phyloP scores from a whole-genome alignment of 2,888 invertebrate genomes.

The Strigamia transsilvanica region DNA sequence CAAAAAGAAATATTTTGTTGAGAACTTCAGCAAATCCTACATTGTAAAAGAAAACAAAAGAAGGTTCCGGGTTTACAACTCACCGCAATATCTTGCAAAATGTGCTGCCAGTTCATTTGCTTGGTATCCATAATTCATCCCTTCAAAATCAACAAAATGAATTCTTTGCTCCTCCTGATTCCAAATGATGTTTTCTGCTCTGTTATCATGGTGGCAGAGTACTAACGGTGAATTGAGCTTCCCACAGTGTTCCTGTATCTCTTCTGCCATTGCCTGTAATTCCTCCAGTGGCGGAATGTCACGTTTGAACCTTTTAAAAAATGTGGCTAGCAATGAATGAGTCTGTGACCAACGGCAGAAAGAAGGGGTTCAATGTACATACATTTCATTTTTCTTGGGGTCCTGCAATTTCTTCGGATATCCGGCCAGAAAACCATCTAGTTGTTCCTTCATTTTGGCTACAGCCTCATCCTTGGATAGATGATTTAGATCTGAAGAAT shows the following conservation, averaged over 20 bases:
- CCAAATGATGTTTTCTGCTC: conserved; percentile 51
- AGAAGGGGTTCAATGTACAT: background rate
- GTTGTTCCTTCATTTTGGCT: background rate
- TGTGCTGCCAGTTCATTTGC: conserved; percentile 8
- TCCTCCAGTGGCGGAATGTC: conserved; percentile 11
- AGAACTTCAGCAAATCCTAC: background rate
- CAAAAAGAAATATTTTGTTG: background rate
- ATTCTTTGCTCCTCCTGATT: conserved; percentile 6
- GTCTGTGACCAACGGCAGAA: too few relatives aligned
- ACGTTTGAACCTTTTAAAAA: background rate
- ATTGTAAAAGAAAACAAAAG: too few relatives aligned
- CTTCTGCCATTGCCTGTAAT: background rate
- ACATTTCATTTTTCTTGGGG: background rate
- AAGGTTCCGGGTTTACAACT: background rate
- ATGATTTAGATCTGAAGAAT: background rate
- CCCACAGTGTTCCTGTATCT: too few relatives aligned
- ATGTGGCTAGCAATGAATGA: too few relatives aligned
- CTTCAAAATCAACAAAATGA: conserved; percentile 51
- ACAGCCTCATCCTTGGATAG: background rate
- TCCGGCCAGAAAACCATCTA: background rate
- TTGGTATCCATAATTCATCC: background rate
- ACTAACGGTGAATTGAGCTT: background rate
- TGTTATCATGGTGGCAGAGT: conserved; percentile 17
- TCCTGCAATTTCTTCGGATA: background rate
- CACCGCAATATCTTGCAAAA: conserved; percentile 30